Base-by-base conservation (phyloP, 1,140 invertebrate species). In the Saccostrea glomerata region DNA sequence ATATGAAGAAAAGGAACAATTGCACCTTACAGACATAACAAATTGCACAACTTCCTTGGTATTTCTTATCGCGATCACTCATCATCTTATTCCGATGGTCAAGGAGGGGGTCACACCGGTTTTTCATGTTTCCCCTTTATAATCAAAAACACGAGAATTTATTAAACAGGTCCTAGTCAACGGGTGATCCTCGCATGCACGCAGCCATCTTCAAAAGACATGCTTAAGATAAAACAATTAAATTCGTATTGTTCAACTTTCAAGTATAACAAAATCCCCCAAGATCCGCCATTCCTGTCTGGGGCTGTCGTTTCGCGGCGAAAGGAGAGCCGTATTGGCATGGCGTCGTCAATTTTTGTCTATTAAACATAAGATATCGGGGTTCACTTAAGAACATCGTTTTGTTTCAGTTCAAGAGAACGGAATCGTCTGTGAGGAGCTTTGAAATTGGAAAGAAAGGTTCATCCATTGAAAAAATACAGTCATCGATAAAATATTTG, bases 231-330 rank as follows among this genome's bases (percentile, higher is more conserved):
- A 77, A 77, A 77, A 77, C 70, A 77, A 77, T 77, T 77, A 77
- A 77, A 77, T 77, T 77, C 70, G 70, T 77, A 77, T 77, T 77
- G 70, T 77, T 77, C 70, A 77, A 77, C 70, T 77, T 77, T 77
- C 70, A 77, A 77, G 70, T 77, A 77, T 77, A 30, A 77, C 70
- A 77, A 77, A 77, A 77, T 77, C 70, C 70, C 70, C 70, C 70
- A 1, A 77, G 70, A 25, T 77, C 70, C 70, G 70, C 70, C 70
- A 77, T 77, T 25, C 70, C 70, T 77, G 70, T 77, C 70, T 77
- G 70, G 23, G 60, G 70, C 2, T 77, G 70, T 77, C 70, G 70
- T 77, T 36, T 30, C 70, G 70, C 70, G 70, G 70, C 70, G 70
- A 77, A 36, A 13, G 30, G 25, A 36, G 30, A 40, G 30, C 25